Conservation (phyloP, 37 sponge, comb jelly and placozoan species). For the Hexactinellida sp. region DNA sequence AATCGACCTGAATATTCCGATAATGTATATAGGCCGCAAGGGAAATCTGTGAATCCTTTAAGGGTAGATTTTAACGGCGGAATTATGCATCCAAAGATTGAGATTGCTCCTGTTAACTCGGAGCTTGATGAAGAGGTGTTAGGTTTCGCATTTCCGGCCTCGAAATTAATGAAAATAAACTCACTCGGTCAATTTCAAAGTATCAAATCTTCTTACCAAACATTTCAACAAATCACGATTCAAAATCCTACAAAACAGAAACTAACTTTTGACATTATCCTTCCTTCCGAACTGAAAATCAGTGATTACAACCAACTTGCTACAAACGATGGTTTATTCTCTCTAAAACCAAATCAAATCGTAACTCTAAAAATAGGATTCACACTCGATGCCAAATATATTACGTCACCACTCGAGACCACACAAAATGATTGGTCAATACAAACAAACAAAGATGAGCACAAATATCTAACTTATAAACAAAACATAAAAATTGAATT, state of each 20-base stretch:
- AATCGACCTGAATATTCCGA: background rate
- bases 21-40: background rate
- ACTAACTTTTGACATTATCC: background rate
- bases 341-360: background rate
- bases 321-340: background rate
- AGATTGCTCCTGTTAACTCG: background rate
- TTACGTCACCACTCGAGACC: background rate
- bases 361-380: background rate
- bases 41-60: background rate
- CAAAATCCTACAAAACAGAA: slow-evolving; percentile 11
- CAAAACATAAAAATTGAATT: background rate
- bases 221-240: background rate
- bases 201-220: background rate
- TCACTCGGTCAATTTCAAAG: background rate
- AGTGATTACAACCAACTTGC: background rate
- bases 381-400: background rate
- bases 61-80: background rate
- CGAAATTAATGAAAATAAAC: background rate
- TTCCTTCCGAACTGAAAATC: background rate
- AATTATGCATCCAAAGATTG: background rate
- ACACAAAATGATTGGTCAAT: background rate
- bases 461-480: background rate
- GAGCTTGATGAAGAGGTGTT: background rate
- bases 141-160: slow-evolving; percentile 8
- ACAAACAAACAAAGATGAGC: background rate